Percentiles rank a stretch among this genome's conserved stretches.
phyloP scores from a whole-genome alignment of 2,888 invertebrate species.

The Imbricaverruca yamaguchii region DNA sequence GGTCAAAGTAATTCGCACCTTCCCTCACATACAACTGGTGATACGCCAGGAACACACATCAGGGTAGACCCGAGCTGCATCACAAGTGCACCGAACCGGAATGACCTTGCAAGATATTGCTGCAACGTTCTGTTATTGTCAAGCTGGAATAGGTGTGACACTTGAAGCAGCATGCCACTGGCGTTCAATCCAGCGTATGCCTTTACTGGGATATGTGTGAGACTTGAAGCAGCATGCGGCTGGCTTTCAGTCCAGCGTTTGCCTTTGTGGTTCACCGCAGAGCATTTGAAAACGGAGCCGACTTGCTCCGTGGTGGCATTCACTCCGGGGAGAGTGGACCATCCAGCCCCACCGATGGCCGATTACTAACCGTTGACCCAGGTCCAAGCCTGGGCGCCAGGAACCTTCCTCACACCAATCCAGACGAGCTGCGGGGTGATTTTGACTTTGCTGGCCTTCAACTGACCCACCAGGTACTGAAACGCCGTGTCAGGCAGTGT shows the following conservation, averaged over 20 bases:
- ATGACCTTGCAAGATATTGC: too few species aligned
- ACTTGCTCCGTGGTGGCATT: not conserved
- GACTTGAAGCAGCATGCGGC: not conserved
- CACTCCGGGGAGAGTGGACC: too few species aligned
- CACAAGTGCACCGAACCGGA: too few species aligned
- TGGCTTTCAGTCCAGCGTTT: not conserved
- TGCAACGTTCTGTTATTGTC: too few species aligned
- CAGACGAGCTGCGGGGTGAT: slow-evolving; percentile 30
- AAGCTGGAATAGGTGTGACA: too few species aligned
- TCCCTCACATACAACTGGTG: too few species aligned
- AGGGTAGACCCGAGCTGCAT: too few species aligned
- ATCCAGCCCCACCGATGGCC: not conserved
- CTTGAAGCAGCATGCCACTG: not conserved
- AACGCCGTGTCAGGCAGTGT: slow-evolving; percentile 27
- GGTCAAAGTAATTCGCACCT: too few species aligned
- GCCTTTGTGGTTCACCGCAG: not conserved
- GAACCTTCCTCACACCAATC: slow-evolving; percentile 32
- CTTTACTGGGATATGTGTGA: not conserved
- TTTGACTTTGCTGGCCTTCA: slow-evolving; percentile 23
- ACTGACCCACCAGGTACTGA: slow-evolving; percentile 28
- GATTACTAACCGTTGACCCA: slow-evolving; percentile 30
- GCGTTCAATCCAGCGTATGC: not conserved
- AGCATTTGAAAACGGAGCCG: not conserved
- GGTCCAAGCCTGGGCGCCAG: slow-evolving; percentile 28
- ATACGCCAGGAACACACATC: too few species aligned